A percentile compares a stretch with the other conserved stretches of the same genome.
These are phyloP conservation scores for Oryzias dopingdopingensis DNA, from an alignment of 2,797 vertebrate genomes.

Conservation along the genomic window DNA sequence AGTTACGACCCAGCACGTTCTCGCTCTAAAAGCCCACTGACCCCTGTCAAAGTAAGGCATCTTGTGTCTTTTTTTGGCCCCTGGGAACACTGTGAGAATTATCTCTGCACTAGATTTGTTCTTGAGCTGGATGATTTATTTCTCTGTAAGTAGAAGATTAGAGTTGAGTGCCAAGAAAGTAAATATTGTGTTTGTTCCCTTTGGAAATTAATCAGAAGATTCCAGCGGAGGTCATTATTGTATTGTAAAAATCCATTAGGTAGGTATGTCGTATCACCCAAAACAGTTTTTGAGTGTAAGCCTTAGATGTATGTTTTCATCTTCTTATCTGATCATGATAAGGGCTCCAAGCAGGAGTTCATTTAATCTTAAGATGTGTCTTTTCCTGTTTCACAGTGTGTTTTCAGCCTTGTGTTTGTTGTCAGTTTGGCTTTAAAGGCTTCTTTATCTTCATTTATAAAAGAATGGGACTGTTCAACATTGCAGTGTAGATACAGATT, in stretches of 20 bases:
- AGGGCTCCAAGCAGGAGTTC: background rate
- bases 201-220: background rate
- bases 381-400: background rate
- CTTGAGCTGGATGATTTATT: background rate
- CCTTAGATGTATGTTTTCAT: background rate
- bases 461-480: no score
- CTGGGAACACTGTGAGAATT: background rate
- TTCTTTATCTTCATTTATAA: no score
- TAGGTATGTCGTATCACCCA: background rate
- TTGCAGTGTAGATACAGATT: no score
- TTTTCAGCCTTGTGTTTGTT: background rate
- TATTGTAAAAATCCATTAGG: no score
- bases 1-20: constrained; percentile 31
- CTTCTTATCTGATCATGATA: background rate
- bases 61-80: constrained; percentile 6
- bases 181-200: background rate
- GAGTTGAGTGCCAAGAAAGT: no score
- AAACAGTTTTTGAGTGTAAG: background rate
- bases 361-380: background rate
- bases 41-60: constrained; percentile 59
- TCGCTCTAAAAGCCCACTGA: constrained; percentile 22
- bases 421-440: no score
- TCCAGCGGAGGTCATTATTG: no score
- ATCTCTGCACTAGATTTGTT: background rate
- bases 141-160: background rate